Evolutionary conservation across 2,888 invertebrate genomes (phyloP), one percentile per base, ranked within the genome.

Genomic region (Meta bourneti): DNA sequence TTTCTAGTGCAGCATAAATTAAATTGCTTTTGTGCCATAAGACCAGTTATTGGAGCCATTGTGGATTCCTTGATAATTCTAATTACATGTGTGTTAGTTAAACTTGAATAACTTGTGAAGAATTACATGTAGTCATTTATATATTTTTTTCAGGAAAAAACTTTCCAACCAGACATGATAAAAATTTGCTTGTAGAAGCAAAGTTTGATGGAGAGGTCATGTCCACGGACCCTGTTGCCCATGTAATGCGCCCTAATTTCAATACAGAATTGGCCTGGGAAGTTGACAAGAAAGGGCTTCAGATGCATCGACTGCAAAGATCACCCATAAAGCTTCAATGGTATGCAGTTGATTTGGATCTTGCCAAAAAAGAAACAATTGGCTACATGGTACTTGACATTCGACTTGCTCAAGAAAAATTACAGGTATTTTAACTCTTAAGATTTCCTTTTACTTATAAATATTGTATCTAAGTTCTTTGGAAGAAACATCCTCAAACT

Each of bases 191-290:
- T 69, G 94, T 94, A 20, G 95, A 95, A 93, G 95, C 95, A 6
- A 94, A 94, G 84, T 95, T 95, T 94, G 95, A 95, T 94, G 95
- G 95, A 6, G 95, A 95, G 93, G 93, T 95, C 11, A 94, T 95
- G 88, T 93, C 94, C 0, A 95, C 95, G 48, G 95, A 95, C 93
- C 95, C 95, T 34, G 94, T 95, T 6, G 94, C 94, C 51, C 95
- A 95, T 93, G 93, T 94, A 7, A 94, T 95, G 87, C 93, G 82
- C 19, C 95, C 95, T 49, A 94, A 95, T 90, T 94, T 95, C 90
- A 95, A 95, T 16, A 95, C 95, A 90, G 95, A 95, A 93, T 93
- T 95, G 84, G 95, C 95, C 6, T 95, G 95, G 95, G 95, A 95
- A 92, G 93, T 95, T 75, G 95, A 95, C 93, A 94, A 94, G 91